A percentile compares a stretch with the other conserved stretches of the same genome.
phyloP scores from a whole-genome alignment of 2,113 vertebrate species.

The Glareola pratincola region DNA sequence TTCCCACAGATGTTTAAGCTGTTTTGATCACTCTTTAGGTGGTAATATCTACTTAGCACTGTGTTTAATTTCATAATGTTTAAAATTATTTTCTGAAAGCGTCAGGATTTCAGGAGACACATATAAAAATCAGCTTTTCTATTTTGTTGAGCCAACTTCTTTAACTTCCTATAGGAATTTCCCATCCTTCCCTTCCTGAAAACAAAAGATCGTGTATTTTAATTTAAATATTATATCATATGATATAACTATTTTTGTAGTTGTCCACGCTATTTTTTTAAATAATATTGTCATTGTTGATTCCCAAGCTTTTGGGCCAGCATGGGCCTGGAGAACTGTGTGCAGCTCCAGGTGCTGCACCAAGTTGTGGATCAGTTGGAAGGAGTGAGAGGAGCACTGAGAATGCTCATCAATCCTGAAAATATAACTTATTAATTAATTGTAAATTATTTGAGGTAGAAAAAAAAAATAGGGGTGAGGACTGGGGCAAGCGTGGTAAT shows the following conservation, averaged over 20 bases:
- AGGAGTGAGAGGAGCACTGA: not conserved
- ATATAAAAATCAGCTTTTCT: not conserved
- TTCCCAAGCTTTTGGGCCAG: not conserved
- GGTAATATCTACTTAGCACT: not conserved
- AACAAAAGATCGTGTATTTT: not conserved
- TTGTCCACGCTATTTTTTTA: not conserved
- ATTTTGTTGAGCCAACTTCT: not conserved
- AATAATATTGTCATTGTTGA: not conserved
- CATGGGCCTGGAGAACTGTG: not conserved
- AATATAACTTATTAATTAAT: not conserved
- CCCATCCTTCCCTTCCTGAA: conserved; percentile 5
- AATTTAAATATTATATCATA: not conserved
- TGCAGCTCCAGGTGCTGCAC: not conserved
- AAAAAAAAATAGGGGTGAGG: not conserved
- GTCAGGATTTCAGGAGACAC: not conserved
- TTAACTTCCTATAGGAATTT: conserved; percentile 2
- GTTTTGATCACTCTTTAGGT: not conserved
- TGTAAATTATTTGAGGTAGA: not conserved
- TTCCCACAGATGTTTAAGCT: not conserved
- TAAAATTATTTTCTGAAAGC: not conserved
- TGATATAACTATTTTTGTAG: not conserved
- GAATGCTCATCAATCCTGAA: not conserved
- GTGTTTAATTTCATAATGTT: not conserved
- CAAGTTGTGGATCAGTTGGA: not conserved
- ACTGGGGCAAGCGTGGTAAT: not conserved